Conservation (phyloP, 2,797 vertebrate genomes). For the Hoplostethus mediterraneus region DNA sequence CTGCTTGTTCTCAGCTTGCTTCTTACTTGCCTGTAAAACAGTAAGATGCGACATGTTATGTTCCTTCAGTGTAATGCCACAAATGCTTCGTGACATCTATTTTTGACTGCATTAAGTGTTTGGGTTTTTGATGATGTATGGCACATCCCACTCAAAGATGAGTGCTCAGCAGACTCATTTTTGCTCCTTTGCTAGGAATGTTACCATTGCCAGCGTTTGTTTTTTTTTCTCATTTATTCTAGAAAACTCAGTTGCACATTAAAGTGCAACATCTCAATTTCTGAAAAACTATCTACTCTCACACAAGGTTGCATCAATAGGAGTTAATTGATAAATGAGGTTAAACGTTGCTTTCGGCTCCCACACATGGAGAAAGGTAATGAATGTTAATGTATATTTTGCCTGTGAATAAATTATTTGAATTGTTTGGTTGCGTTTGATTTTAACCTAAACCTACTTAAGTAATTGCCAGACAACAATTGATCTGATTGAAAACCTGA, state of each 20-base stretch:
- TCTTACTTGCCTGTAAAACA: neutral
- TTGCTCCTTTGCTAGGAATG: neutral
- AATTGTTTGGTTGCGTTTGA: neutral
- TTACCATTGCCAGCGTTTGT: neutral
- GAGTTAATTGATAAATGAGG: no score
- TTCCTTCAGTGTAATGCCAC: neutral
- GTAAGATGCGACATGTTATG: no score
- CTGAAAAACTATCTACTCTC: constrained; percentile 1
- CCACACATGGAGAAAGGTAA: neutral
- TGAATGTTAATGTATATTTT: constrained; percentile 5
- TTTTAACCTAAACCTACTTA: neutral
- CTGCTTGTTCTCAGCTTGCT: neutral
- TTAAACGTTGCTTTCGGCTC: no score
- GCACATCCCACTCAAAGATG: neutral
- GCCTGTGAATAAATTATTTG: constrained; percentile 19
- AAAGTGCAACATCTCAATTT: neutral
- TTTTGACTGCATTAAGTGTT: neutral
- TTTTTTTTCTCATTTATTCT: neutral
- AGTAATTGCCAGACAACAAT: neutral
- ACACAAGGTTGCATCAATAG: neutral
- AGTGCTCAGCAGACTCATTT: neutral
- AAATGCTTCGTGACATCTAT: constrained; percentile 7
- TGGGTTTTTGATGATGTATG: neutral
- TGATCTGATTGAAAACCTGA: no score
- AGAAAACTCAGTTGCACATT: neutral